These are phyloP conservation scores for Eulemur mongoz DNA, from an alignment of 2,797 vertebrate species.

Conservation along the genomic window DNA sequence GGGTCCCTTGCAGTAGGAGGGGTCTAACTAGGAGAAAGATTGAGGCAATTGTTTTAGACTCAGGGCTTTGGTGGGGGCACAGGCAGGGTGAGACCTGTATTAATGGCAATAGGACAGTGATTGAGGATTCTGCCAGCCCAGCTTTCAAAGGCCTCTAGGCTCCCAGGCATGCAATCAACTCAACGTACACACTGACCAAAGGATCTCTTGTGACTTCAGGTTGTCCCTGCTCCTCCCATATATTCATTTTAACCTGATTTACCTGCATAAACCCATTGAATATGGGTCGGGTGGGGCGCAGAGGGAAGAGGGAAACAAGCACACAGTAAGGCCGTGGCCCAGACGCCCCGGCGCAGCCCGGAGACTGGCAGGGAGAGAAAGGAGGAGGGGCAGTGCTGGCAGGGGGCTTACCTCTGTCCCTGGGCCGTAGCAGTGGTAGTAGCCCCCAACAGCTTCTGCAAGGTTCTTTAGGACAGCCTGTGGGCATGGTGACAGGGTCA, in stretches of 20 bases:
- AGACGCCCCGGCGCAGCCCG: neutral
- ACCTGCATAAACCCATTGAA: neutral
- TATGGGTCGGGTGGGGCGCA: accelerated
- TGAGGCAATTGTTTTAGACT: neutral
- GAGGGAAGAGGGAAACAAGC: neutral
- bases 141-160: neutral
- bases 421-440: conserved; percentile 85
- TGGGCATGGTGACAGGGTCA: neutral
- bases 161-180: neutral
- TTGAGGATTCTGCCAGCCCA: neutral
- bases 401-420: conserved; percentile 80
- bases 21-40: neutral
- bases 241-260: neutral
- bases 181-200: neutral
- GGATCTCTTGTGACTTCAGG: neutral
- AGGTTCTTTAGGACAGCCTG: conserved; percentile 84
- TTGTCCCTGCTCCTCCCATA: neutral
- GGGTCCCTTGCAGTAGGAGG: neutral
- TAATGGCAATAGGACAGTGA: neutral
- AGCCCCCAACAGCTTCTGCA: conserved; percentile 79
- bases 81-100: neutral
- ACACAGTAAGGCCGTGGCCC: neutral
- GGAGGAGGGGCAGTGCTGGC: too few relatives aligned
- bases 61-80: neutral
- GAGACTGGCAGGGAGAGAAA: neutral